Evolutionary conservation across 2,797 vertebrate genomes (phyloP).

Genomic region (Capromys pilorides): DNA sequence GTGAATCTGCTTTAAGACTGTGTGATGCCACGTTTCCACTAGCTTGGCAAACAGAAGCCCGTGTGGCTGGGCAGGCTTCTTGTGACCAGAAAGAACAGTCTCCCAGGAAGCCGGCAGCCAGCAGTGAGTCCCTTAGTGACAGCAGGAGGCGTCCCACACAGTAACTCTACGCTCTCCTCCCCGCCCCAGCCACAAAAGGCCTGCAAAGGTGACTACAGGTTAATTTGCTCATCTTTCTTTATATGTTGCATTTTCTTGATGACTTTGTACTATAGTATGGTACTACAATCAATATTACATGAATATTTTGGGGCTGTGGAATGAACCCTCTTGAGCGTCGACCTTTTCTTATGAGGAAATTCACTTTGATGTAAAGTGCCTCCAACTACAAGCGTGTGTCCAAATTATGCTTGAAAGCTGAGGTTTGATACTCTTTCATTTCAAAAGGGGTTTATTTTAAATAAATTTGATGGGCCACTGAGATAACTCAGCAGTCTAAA

Average conservation of each 20-base stretch:
- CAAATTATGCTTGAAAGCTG: not conserved
- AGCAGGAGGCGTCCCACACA: no score
- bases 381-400: not conserved
- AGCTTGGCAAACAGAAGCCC: no score
- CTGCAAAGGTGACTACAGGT: not conserved
- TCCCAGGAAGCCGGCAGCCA: not conserved
- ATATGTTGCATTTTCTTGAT: not conserved
- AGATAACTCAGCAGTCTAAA: no score
- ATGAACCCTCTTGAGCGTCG: not conserved
- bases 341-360: not conserved
- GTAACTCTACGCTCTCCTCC: no score
- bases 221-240: not conserved
- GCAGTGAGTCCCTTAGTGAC: not conserved
- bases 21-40: no score
- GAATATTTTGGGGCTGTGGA: not conserved
- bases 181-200: not conserved
- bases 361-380: not conserved
- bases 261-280: not conserved
- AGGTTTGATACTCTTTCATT: not conserved
- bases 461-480: not conserved
- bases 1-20: not conserved
- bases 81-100: not conserved
- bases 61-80: no score
- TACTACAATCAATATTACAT: not conserved
- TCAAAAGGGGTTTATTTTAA: slow-evolving; percentile 11